These are phyloP conservation scores for Dasysyrphus tricinctus DNA, from an alignment of 2,888 invertebrate species.

Conservation along the genomic window DNA sequence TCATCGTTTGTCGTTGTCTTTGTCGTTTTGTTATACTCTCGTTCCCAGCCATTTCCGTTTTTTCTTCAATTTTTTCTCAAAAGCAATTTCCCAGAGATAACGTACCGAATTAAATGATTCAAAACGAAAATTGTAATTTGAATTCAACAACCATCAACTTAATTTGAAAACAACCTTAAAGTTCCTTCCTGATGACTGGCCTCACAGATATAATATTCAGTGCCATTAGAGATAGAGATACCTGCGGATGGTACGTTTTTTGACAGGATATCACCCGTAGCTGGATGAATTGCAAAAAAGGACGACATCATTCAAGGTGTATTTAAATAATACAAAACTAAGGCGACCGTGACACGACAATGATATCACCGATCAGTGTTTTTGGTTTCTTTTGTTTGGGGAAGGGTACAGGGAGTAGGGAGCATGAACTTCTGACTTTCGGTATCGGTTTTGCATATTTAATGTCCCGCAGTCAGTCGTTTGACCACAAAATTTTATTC, in stretches of 20 bases:
- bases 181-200: conserved; percentile 23
- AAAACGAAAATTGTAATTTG: conserved; percentile 73
- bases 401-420: background rate
- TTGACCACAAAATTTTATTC: conserved; percentile 68
- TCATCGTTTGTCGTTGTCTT: background rate
- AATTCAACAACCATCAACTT: conserved; percentile 67
- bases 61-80: background rate
- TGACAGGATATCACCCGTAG: conserved; percentile 37
- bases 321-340: conserved; percentile 55
- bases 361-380: conserved; percentile 60
- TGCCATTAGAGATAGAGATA: background rate
- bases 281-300: conserved; percentile 50
- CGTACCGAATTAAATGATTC: conserved; percentile 72
- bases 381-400: background rate
- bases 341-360: conserved; percentile 52
- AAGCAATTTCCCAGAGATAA: conserved; percentile 44
- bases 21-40: background rate
- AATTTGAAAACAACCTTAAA: conserved; percentile 57
- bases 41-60: conserved; percentile 6
- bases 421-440: conserved; percentile 1
- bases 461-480: conserved; percentile 50
- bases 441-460: conserved; percentile 60
- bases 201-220: background rate
- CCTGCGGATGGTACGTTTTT: conserved; percentile 16
- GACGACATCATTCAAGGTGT: conserved; percentile 42